These are phyloP conservation scores for Eurypyga helias DNA, from an alignment of 2,113 vertebrate genomes.

Conservation along the genomic window DNA sequence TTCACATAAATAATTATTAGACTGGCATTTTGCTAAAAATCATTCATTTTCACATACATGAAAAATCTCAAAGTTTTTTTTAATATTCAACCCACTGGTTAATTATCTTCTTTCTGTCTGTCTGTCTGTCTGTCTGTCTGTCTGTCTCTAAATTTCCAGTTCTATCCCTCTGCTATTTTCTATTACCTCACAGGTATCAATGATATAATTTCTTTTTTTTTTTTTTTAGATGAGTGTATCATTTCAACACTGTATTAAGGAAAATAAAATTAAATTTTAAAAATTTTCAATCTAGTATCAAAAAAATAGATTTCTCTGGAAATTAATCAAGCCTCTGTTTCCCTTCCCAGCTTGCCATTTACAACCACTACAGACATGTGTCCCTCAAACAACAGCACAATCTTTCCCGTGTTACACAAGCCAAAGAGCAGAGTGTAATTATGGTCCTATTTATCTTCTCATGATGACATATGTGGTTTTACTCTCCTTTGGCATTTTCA, in stretches of 20 bases:
- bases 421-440: not conserved
- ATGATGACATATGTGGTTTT: not conserved
- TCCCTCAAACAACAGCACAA: not conserved
- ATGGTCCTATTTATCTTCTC: not conserved
- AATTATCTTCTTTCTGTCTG: not conserved
- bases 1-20: not conserved
- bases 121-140: not conserved
- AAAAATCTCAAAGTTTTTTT: not conserved
- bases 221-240: not conserved
- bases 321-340: not conserved
- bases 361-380: not conserved
- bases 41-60: not conserved
- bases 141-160: not conserved
- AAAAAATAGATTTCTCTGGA: not conserved
- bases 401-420: not conserved
- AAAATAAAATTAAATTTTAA: not conserved
- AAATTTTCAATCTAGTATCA: not conserved
- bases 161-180: not conserved
- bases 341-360: not conserved
- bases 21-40: not conserved
- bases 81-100: not conserved
- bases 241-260: not conserved
- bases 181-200: not conserved
- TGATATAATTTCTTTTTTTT: not conserved
- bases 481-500: not conserved